Conservation (phyloP, 1,140 invertebrate species). For the Hycleus cichorii region DNA sequence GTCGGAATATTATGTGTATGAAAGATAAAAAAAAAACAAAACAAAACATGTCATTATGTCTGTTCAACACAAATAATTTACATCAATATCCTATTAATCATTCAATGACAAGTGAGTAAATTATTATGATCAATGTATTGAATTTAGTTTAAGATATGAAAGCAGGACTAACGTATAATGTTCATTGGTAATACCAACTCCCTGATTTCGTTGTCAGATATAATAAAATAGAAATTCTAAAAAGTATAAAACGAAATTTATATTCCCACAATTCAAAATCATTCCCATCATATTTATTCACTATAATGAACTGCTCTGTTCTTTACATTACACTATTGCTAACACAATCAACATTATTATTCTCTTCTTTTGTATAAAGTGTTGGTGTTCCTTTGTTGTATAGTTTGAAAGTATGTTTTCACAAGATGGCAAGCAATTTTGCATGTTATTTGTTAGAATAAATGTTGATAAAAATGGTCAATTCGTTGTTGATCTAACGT, state of each 20-base stretch:
- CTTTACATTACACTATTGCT: background rate
- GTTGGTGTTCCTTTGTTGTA: no score
- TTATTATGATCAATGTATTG: background rate
- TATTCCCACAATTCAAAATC: constrained; percentile 6
- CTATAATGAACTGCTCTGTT: constrained; percentile 1
- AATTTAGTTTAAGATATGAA: background rate
- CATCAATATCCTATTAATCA: constrained; percentile 4
- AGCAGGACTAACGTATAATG: background rate
- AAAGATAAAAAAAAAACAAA: background rate
- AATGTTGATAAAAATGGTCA: background rate
- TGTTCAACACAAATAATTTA: constrained; percentile 7
- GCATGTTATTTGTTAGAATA: background rate
- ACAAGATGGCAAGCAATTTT: background rate
- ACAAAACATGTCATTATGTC: constrained; percentile 2
- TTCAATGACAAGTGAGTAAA: background rate
- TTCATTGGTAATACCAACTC: background rate
- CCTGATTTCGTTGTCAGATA: constrained; percentile 10
- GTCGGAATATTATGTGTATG: no score
- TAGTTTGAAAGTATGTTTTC: background rate
- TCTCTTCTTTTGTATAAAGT: background rate
- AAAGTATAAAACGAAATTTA: constrained; percentile 8
- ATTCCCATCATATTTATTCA: constrained; percentile 6
- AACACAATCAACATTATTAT: constrained; percentile 1
- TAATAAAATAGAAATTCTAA: constrained; percentile 1
- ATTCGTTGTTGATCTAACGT: background rate